A percentile compares a stretch with the other conserved stretches of the same genome.
Conservation (phyloP, 2,888 invertebrate species). For the Tillus elongatus region DNA sequence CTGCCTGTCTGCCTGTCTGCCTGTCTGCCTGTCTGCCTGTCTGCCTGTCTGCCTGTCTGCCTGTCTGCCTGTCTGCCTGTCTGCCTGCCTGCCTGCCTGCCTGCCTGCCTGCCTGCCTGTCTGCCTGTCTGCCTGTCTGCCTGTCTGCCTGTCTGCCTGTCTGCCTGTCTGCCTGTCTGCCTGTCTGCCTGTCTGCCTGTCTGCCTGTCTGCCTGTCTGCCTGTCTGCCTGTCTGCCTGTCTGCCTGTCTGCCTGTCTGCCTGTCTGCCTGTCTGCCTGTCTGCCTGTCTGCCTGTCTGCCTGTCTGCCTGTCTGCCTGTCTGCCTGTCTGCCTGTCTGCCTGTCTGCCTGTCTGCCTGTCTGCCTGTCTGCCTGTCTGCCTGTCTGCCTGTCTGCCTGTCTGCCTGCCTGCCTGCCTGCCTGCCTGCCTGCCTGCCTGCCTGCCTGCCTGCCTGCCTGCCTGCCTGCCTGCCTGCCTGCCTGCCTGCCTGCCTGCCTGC, state of each 20-base stretch:
- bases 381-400: too few relatives aligned
- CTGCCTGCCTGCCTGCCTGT: too few relatives aligned
- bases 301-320: conserved; percentile 1
- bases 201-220: conserved; percentile 2
- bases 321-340: conserved; percentile 2
- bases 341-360: conserved; percentile 1
- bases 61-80: too few relatives aligned
- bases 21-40: too few relatives aligned
- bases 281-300: conserved; percentile 2
- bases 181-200: too few relatives aligned
- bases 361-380: conserved; percentile 2
- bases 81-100: too few relatives aligned
- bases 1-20: too few relatives aligned
- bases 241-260: conserved; percentile 2
- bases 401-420: too few relatives aligned
- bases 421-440: conserved; percentile 4
- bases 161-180: too few relatives aligned
- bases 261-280: conserved; percentile 1
- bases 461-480: conserved; percentile 4
- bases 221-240: conserved; percentile 1
- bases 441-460: conserved; percentile 4
- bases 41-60: too few relatives aligned
- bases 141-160: too few relatives aligned
- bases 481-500: conserved; percentile 4
- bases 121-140: too few relatives aligned